Evolutionary conservation across 1,140 invertebrate genomes (phyloP), one percentile per base, ranked within the genome.

Genomic region (Leptinotarsa lineolata): DNA sequence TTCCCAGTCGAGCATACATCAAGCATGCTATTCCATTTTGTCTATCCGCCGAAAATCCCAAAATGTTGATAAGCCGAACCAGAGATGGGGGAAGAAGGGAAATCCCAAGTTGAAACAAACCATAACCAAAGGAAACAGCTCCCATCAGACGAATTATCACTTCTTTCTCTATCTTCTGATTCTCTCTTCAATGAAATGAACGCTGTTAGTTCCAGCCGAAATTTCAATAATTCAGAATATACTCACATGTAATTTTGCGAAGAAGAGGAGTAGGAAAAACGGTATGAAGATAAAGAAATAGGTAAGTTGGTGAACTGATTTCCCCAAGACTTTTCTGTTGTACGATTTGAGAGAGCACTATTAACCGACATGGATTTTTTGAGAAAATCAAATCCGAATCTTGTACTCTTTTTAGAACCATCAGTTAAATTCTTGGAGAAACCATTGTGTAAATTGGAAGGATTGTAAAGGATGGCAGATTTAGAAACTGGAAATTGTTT

Each of bases 61-160:
- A 83, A 80, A 93, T 87, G 76, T 91, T 89, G 2, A 91, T 91
- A 15, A 92, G 79, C 76, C 89, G 89, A 3, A 92, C 80, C 18
- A 93, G 81, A 15, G 91, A 90, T 0, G 91, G 89, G 12, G 92
- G 92, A 18, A 92, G 83, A 58, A 93, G 85, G 16, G 91, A 92
- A 61, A 92, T 87, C 74, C 90, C 91, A 39, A 93, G 81, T 79
- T 92, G 91, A 78, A 93, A 91, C 54, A 91, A 85, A 8, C 92
- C 92, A 78, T 92, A 93, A 11, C 92, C 92, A 82, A 93, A 93
- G 79, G 90, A 91, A 5, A 92, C 90, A 0, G 90, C 89, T 3
- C 88, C 88, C 87, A 92, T 89, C 20, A 93, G 81, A n/a, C 91
- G 83, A 3, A 85, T 82, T 2, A 92, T 86, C 67, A 88, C 86